Percentiles rank a stretch among this genome's conserved stretches.
Evolutionary conservation across 1,140 invertebrate genomes (phyloP).

Genomic region (Formica selysi): DNA sequence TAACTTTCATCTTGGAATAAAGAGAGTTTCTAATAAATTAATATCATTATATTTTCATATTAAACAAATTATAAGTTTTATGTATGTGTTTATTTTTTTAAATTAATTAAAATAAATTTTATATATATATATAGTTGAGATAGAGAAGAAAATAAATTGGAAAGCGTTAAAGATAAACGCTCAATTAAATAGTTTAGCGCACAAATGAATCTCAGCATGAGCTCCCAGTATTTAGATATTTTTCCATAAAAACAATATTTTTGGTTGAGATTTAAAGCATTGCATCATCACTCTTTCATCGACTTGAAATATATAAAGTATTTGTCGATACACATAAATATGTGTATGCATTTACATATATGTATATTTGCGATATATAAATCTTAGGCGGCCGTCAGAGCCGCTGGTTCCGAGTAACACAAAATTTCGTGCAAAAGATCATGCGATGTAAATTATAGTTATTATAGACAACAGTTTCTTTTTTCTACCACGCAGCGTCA

Average conservation of each 20-base stretch:
- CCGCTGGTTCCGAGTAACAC: slow-evolving; percentile 17
- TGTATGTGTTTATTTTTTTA: neutral
- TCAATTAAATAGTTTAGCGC: neutral
- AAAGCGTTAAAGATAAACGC: neutral
- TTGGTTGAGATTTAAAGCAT: slow-evolving; percentile 23
- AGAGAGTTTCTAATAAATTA: neutral
- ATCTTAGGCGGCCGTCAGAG: slow-evolving; percentile 25
- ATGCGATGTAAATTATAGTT: neutral
- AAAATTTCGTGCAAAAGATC: neutral
- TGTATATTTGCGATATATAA: slow-evolving; percentile 62
- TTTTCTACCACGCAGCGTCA: neutral
- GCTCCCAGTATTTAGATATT: neutral
- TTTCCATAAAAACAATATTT: neutral
- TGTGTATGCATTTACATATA: slow-evolving; percentile 54
- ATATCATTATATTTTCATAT: neutral
- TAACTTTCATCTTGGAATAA: neutral
- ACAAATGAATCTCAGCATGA: slow-evolving; percentile 53
- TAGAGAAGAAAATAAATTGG: neutral
- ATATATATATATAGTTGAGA: neutral
- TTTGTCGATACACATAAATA: slow-evolving; percentile 62
- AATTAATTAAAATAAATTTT: neutral
- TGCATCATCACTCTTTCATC: slow-evolving; percentile 1
- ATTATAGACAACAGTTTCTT: neutral
- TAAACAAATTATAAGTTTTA: neutral
- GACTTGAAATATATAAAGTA: slow-evolving; percentile 44